Conservation (phyloP, 2,113 vertebrate species). For the zebrafish (Danio rerio) region DNA sequence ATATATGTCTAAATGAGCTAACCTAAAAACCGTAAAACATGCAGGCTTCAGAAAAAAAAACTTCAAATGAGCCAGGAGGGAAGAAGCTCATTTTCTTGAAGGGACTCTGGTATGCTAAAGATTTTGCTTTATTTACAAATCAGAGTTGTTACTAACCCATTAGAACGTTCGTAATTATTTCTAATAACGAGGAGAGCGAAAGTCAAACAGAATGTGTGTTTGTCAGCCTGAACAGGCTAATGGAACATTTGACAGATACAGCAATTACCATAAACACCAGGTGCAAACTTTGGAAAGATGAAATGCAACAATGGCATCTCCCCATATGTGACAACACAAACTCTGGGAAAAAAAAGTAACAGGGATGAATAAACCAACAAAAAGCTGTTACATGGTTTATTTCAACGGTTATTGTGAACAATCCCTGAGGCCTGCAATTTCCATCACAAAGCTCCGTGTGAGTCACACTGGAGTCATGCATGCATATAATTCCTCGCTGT, state of each 20-base stretch:
- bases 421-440: conserved; percentile 22
- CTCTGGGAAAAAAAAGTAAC: conserved; percentile 23
- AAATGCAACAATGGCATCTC: conserved; percentile 61
- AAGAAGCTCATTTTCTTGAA: too few relatives aligned
- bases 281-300: conserved; percentile 56
- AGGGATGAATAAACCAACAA: conserved; percentile 36
- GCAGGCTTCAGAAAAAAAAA: too few relatives aligned
- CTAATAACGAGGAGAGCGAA: background rate
- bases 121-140: background rate
- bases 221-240: conserved; percentile 57
- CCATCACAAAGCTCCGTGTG: conserved; percentile 39
- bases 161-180: background rate
- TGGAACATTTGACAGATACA: conserved; percentile 53
- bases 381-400: conserved; percentile 5
- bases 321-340: conserved; percentile 9
- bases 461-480: conserved; percentile 43
- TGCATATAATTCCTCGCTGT: conserved; percentile 41
- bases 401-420: background rate
- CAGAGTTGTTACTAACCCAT: background rate
- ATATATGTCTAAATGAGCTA: too few relatives aligned
- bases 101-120: background rate
- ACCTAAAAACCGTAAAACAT: too few relatives aligned
- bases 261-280: conserved; percentile 66
- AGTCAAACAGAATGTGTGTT: conserved; percentile 33
- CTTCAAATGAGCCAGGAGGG: too few relatives aligned